Evolutionary conservation across 2,888 invertebrate species (phyloP), one percentile per base, ranked within the genome.

Genomic region (Nipponacmea schrenckii): DNA sequence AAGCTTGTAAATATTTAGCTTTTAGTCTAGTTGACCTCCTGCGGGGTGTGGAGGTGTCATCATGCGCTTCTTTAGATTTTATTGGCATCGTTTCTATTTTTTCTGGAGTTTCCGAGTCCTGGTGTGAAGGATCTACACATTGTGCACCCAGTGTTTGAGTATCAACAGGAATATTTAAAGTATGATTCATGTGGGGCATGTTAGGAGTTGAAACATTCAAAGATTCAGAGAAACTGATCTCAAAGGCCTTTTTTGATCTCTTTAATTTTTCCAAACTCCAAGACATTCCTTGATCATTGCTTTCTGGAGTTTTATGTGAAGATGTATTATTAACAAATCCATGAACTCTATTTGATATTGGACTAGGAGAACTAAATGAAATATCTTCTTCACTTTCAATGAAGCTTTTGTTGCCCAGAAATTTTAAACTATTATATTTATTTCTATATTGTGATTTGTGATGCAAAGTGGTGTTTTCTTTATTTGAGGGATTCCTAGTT

Each of bases 1-100:
- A 56, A 24, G 56, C 24, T 56, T 56, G 56, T 24, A 56, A 20
- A 68, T 50, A 64, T 44, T 64, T 64, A 64, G 20, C 39, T 39
- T 64, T 8, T 8, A 64, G 64, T 44, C 64, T 64, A 10, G 20
- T 27, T 39, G 64, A 64, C 26, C 31, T 64, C n/a, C 64, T 20
- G 10, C 26, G n/a, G 15, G 64, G 44, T n/a, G 64, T 31, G 8
- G 12, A 64, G 8, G 17, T 39, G 17, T 64, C n/a, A 27, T 39
- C 64, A 44, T 10, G n/a, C 14, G 4, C 26, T 27, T 17, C 17
- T 39, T 39, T 64, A 12, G 5, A 27, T 14, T 64, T 44, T 10
- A 5, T n/a, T n/a, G 44, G 24, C 62, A 26, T 14, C 39, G 1
- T 10, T 39, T 39, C 39, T 5, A 0, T 39, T 39, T 39, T 39